Conservation (phyloP, 2,888 invertebrate species). For the Chaetogeoica ovagalla region DNA sequence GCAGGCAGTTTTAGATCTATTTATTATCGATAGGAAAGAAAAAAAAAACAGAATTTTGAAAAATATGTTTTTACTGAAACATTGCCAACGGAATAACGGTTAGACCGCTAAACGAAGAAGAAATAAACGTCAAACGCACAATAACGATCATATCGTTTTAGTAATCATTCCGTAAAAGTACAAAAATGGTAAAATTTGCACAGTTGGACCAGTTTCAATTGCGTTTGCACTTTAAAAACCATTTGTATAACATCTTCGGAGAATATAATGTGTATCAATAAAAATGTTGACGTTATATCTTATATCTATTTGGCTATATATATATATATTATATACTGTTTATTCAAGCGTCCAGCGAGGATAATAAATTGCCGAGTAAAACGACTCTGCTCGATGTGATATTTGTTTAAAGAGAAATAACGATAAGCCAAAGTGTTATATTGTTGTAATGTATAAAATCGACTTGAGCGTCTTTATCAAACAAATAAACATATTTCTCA, state of each 20-base stretch:
- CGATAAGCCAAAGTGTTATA: background rate
- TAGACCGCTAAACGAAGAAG: slow-evolving; percentile 4
- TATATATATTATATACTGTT: background rate
- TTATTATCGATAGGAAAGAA: background rate
- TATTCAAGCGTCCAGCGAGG: background rate
- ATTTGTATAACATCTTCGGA: background rate
- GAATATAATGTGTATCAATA: background rate
- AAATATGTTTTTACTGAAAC: slow-evolving; percentile 48
- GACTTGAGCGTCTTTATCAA: background rate
- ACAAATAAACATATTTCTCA: background rate
- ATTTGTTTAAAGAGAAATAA: background rate
- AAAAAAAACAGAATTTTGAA: background rate
- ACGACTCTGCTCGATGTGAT: background rate
- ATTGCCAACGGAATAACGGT: slow-evolving; percentile 27
- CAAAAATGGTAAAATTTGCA: slow-evolving; percentile 25
- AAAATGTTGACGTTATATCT: background rate
- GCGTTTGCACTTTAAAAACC: slow-evolving; percentile 26
- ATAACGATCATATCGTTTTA: slow-evolving; percentile 21
- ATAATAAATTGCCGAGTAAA: background rate
- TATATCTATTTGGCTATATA: background rate
- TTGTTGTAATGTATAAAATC: background rate
- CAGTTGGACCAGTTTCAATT: slow-evolving; percentile 42
- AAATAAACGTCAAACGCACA: slow-evolving; percentile 45
- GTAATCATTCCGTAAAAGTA: slow-evolving; percentile 24
- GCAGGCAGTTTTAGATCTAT: slow-evolving; percentile 7